phyloP scores from a whole-genome alignment of 2,797 vertebrate species.

The Falco biarmicus region DNA sequence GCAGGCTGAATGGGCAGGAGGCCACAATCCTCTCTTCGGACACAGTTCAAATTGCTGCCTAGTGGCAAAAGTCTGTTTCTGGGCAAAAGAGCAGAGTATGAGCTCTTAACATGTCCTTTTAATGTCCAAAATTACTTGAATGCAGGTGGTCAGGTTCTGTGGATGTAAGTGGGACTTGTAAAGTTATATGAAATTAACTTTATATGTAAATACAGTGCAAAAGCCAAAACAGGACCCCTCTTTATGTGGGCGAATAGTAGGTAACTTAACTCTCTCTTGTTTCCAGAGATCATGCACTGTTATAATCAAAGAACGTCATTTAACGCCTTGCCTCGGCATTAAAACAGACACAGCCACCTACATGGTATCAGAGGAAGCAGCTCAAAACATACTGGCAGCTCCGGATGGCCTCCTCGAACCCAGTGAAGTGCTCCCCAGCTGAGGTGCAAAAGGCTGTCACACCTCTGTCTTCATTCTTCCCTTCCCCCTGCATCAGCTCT shows the following conservation, averaged over 20 bases:
- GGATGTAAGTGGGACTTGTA: not conserved
- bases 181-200: not conserved
- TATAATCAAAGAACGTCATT: slow-evolving; percentile 77
- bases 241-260: not conserved
- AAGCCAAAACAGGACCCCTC: not conserved
- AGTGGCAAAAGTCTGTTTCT: not conserved
- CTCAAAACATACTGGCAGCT: slow-evolving; percentile 75
- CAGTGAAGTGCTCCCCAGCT: slow-evolving; percentile 70
- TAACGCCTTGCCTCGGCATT: slow-evolving; percentile 77
- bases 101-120: not conserved
- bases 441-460: not conserved
- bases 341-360: slow-evolving; percentile 62
- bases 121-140: not conserved
- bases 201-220: not conserved
- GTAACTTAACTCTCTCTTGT: not conserved
- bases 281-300: slow-evolving; percentile 77
- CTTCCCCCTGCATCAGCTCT: not conserved
- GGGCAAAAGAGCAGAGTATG: not conserved
- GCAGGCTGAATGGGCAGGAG: not conserved
- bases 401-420: slow-evolving; percentile 66
- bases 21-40: not conserved
- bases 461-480: not conserved
- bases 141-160: not conserved
- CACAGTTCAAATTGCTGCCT: not conserved
- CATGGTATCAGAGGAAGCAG: slow-evolving; percentile 73